Evolutionary conservation across 2,113 vertebrate genomes (phyloP), one percentile per base, ranked within the genome.

Genomic region (Rana temporaria): DNA sequence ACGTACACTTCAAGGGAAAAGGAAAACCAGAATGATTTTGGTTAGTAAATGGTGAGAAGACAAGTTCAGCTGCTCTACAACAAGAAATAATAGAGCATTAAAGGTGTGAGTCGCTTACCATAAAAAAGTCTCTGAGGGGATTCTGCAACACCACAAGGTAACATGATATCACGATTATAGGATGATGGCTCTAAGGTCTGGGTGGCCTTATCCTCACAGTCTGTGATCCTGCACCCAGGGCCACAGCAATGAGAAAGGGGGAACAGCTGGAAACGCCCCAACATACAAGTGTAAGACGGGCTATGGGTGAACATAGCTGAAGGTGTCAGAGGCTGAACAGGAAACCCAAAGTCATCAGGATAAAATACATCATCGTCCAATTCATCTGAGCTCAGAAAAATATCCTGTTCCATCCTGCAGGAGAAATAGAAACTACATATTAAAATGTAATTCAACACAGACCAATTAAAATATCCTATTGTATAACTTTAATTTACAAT

Each of bases 361-460:
- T 93, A 92, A 89, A 95, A 95, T 79, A 95, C 94, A 74, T 95
- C 94, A 85, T 95, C 94, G 76, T 95, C 94, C 86, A 94, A 89
- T 84, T 94, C 94, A 86, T 92, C 91, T 85, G 90, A 82, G 82
- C 86, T 88, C 84, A 88, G 89, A 86, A 89, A 90, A 77, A 90
- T 89, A 22, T 66, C 90, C 85, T 89, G 90, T 84, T 94, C 93
- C 94, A 95, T 94, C 70, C 79, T 82, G 53, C 22, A 6, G 53
- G 62, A 38, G 14, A 57, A 42, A 55, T 4, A 48, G 12, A 12
- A 48, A 48, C 9, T 12, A 8, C 9, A 48, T 48, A 48, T 48
- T 48, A 12, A 48, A 12, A 14, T 48, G 9, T 48, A 1, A 48
- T 42, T 7, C 12, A 48, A 12, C 8, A 48, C 8, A 48, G 42